A percentile compares a stretch with the other conserved stretches of the same genome.
phyloP scores from a whole-genome alignment of 1,140 invertebrate species.

The Trichonephila inaurata region DNA sequence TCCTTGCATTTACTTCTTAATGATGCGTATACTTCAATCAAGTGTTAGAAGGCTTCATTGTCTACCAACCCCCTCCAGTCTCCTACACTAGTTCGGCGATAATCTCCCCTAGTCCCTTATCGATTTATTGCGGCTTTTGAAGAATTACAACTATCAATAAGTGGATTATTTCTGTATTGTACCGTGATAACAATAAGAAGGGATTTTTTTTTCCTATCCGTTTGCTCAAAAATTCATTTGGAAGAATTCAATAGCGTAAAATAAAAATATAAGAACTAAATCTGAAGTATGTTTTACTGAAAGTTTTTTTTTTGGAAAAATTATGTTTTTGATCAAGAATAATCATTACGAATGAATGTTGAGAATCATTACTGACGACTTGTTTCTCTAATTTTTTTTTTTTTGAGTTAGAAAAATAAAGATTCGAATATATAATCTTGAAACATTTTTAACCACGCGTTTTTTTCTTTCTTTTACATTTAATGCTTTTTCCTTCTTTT shows the following conservation, averaged over 20 bases:
- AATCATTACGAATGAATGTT: too few relatives aligned
- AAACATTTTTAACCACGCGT: too few relatives aligned
- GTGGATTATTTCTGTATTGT: conserved; percentile 2
- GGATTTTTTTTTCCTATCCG: neutral
- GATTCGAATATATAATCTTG: too few relatives aligned
- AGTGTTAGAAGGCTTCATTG: conserved; percentile 37
- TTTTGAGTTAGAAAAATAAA: too few relatives aligned
- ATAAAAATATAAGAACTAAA: too few relatives aligned
- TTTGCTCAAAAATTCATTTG: neutral
- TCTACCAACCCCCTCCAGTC: neutral
- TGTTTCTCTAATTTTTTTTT: too few relatives aligned
- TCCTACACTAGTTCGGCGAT: conserved; percentile 12
- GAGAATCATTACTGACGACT: too few relatives aligned
- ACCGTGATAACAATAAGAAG: neutral
- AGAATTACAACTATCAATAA: conserved; percentile 40
- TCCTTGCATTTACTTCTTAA: conserved; percentile 42
- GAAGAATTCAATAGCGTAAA: neutral
- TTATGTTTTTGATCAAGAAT: too few relatives aligned
- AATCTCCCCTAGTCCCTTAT: conserved; percentile 9
- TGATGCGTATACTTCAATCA: conserved; percentile 49
- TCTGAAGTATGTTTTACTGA: too few relatives aligned
- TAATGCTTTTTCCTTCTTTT: too few relatives aligned
- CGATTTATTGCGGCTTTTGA: conserved; percentile 33
- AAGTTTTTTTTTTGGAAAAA: too few relatives aligned
- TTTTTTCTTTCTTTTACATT: too few relatives aligned